Evolutionary conservation across 1,140 invertebrate species (phyloP), one percentile per base, ranked within the genome.

Genomic region (Drosophila prosaltans): DNA sequence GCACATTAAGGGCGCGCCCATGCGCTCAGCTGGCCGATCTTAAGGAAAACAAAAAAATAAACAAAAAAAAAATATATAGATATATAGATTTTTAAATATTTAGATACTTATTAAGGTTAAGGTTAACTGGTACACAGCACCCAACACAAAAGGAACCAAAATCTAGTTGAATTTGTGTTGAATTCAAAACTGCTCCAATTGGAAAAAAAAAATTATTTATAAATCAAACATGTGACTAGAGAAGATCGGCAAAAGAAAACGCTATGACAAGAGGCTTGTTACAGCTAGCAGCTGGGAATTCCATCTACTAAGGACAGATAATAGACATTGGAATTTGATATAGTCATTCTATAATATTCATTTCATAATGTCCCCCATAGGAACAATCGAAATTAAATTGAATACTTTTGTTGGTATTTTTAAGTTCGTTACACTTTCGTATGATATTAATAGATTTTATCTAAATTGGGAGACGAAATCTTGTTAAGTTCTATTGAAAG

Each of bases 1-100:
- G 93, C 93, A 80, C 94, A 82, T 69, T 45, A 55, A 94, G 61
- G 93, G 92, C 79, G 94, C 94, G 54, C 93, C 91, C 74, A 94
- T 93, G 78, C 94, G 94, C 72, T 94, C 93, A 77, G 80, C 71
- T 94, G 63, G 66, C 58, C 75, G 66, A 77, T 77, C 78, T 80
- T 74, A 71, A 82, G 82, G 76, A 76, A 88, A 16, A 16, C 16
- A 16, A 86, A 81, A 76, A 85, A 80, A 88, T 88, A 78, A 78
- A 74, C 74, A 81, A 85, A 77, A 83, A 69, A 78, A 64, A 75
- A 61, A 66, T 30, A 63, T 63, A 10, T 65, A 55, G 45, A 51
- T 9, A 48, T 75, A 48, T 36, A 36, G 4, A 48, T 48, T 48
- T 48, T 26, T 26, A 51, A 7, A 36, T 36, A 36, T 36, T 3